Percentiles rank a stretch among this genome's conserved stretches.
These are phyloP conservation scores for Leptinotarsa tumamoca DNA, from an alignment of 2,888 invertebrate genomes.

Conservation along the genomic window DNA sequence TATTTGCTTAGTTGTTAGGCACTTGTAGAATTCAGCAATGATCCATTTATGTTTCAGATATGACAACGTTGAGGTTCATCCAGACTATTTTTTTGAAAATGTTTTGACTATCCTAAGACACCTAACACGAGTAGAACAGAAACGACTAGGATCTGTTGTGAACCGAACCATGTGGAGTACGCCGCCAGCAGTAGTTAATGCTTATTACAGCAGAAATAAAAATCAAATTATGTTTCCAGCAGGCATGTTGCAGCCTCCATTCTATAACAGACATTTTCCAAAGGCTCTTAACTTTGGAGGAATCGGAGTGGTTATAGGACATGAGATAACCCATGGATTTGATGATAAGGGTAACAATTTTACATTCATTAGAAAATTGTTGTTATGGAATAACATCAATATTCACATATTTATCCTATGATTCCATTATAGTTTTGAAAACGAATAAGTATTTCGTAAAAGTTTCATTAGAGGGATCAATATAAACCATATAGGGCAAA, in stretches of 20 bases:
- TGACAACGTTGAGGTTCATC: slow-evolving; percentile 79
- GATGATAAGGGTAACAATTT: slow-evolving; percentile 80
- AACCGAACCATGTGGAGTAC: slow-evolving; percentile 88
- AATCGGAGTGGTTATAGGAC: slow-evolving; percentile 93
- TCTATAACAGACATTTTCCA: slow-evolving; percentile 89
- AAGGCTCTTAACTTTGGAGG: slow-evolving; percentile 87
- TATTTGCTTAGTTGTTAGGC: too few species aligned
- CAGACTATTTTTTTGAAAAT: slow-evolving; percentile 85
- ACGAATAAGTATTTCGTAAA: too few species aligned
- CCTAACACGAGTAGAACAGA: slow-evolving; percentile 80
- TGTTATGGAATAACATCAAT: too few species aligned
- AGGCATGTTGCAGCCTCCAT: slow-evolving; percentile 94
- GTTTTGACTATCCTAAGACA: slow-evolving; percentile 80
- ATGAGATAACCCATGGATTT: slow-evolving; percentile 92
- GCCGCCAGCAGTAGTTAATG: slow-evolving; percentile 92
- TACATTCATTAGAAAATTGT: too few species aligned
- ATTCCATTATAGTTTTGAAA: too few species aligned
- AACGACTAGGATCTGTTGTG: slow-evolving; percentile 76
- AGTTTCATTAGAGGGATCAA: too few species aligned
- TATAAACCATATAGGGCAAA: too few species aligned
- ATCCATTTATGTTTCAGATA: slow-evolving; percentile 68
- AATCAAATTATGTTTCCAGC: slow-evolving; percentile 87
- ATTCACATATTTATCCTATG: too few species aligned
- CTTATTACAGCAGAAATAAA: slow-evolving; percentile 94
- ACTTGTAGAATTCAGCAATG: too few species aligned